Conservation (phyloP, 2,113 vertebrate species). For the Emydocephalus ijimae region DNA sequence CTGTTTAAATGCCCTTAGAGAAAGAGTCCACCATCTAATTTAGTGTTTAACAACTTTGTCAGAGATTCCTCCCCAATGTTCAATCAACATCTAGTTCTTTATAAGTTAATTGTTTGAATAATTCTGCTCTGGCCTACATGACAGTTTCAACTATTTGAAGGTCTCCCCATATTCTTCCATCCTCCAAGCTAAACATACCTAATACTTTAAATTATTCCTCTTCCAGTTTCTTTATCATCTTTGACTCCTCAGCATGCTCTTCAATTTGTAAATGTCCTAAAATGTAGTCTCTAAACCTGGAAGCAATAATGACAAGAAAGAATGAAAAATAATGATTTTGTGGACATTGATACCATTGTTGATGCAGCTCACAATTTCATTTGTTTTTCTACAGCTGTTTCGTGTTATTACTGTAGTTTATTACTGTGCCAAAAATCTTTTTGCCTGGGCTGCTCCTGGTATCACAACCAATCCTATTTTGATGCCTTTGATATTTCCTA, state of each 20-base stretch:
- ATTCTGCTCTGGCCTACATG: not conserved
- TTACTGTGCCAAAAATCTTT: not conserved
- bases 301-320: not conserved
- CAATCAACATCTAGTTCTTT: not conserved
- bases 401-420: not conserved
- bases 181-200: not conserved
- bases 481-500: not conserved
- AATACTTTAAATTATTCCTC: not conserved
- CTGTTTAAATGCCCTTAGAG: not conserved
- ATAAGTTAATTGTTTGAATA: not conserved
- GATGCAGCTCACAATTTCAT: not conserved
- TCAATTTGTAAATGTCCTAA: not conserved
- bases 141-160: not conserved
- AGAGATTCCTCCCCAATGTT: not conserved
- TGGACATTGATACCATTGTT: not conserved
- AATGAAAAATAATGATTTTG: not conserved
- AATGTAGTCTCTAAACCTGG: not conserved
- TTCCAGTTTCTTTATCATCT: not conserved
- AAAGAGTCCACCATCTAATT: not conserved
- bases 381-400: not conserved
- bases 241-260: not conserved
- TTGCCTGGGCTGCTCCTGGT: not conserved
- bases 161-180: not conserved
- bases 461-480: not conserved
- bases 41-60: not conserved